Conservation (phyloP, 2,113 vertebrate species). For the Erythrolamprus reginae region DNA sequence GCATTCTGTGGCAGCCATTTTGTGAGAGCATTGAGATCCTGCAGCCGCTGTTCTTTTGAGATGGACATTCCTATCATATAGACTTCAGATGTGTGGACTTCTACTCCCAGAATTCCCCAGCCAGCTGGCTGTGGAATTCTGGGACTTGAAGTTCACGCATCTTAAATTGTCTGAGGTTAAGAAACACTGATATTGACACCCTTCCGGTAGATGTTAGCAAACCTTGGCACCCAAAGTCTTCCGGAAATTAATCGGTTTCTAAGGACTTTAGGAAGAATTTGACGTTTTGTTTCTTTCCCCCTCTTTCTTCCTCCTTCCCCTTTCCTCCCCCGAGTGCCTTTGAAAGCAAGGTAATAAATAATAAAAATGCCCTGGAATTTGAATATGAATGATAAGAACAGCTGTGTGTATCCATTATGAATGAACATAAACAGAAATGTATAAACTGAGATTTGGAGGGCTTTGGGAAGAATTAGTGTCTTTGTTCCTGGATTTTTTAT, state of each 20-base stretch:
- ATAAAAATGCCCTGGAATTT: conserved; percentile 63
- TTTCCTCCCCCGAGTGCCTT: not conserved
- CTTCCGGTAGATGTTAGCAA: not conserved
- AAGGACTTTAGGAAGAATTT: not conserved
- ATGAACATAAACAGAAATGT: conserved; percentile 70
- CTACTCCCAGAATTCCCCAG: not conserved
- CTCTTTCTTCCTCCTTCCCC: not conserved
- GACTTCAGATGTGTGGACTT: not conserved
- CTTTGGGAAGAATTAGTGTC: conserved; percentile 69
- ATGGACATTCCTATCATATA: not conserved
- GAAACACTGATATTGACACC: not conserved
- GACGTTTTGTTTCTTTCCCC: conserved; percentile 13
- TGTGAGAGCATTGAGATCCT: not conserved
- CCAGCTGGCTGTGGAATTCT: not conserved
- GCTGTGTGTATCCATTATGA: conserved; percentile 71
- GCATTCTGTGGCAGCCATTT: not conserved
- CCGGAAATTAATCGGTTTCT: not conserved
- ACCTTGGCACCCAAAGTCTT: not conserved
- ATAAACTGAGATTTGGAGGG: conserved; percentile 68
- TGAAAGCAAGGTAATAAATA: conserved; percentile 50
- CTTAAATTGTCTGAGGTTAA: not conserved
- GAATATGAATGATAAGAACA: conserved; percentile 71
- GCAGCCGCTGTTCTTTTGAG: not conserved
- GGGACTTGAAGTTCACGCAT: not conserved
- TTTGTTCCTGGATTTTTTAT: conserved; percentile 71